phyloP scores from a whole-genome alignment of 2,888 invertebrate genomes.

The Coelogynopora nodosa region DNA sequence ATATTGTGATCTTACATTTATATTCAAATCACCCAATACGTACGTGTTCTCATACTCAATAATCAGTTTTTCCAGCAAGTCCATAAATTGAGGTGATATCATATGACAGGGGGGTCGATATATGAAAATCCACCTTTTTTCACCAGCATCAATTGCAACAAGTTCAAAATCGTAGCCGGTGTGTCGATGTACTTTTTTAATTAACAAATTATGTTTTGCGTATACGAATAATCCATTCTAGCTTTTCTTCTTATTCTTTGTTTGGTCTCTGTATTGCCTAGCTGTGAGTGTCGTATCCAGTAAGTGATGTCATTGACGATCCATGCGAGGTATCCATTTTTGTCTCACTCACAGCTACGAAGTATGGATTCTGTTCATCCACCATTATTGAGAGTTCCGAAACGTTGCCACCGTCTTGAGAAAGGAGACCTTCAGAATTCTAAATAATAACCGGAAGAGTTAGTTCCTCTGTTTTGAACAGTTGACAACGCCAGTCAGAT shows the following conservation, averaged over 20 bases:
- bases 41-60: not conserved
- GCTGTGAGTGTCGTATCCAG: not conserved
- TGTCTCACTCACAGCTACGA: not conserved
- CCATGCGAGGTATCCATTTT: constrained; percentile 20
- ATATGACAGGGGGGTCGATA: not conserved
- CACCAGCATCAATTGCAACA: not conserved
- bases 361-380: not conserved
- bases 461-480: constrained; percentile 7
- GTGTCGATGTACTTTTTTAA: not conserved
- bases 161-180: not conserved
- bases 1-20: not conserved
- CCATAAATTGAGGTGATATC: not conserved
- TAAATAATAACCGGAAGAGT: not conserved
- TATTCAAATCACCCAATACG: not conserved
- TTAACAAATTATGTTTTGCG: constrained; percentile 21
- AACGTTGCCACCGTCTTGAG: not conserved
- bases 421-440: constrained; percentile 17
- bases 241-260: constrained; percentile 28
- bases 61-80: not conserved
- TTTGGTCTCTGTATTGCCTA: not conserved
- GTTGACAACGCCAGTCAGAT: constrained; percentile 15
- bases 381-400: constrained; percentile 17
- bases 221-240: not conserved
- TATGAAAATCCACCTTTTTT: not conserved
- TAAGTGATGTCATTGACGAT: not conserved